These are phyloP conservation scores for Drosophila algonquin DNA, from an alignment of 2,888 invertebrate species.

Conservation along the genomic window DNA sequence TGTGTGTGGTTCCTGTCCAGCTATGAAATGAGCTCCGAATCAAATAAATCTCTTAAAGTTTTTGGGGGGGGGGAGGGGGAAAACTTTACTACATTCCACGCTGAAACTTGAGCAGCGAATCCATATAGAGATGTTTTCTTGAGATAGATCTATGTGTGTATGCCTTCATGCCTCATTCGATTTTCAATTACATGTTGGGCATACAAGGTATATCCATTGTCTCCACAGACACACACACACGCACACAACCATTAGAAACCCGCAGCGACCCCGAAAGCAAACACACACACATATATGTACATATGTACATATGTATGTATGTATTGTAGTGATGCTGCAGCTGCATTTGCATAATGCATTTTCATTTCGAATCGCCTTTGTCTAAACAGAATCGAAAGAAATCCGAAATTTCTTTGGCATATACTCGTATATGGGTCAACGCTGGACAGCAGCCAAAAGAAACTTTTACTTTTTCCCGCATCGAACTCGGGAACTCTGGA, in stretches of 20 bases:
- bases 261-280: background rate
- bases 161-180: constrained; percentile 21
- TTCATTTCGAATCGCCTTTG: constrained; percentile 39
- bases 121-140: background rate
- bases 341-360: constrained; percentile 71
- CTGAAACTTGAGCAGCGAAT: background rate
- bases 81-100: background rate
- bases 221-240: constrained; percentile 11
- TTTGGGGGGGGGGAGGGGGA: background rate
- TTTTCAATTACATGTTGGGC: constrained; percentile 30
- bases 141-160: background rate
- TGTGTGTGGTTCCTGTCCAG: constrained; percentile 14
- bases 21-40: constrained; percentile 19
- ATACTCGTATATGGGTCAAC: constrained; percentile 60
- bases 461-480: constrained; percentile 63
- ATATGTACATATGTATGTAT: background rate
- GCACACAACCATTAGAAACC: background rate
- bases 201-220: constrained; percentile 43
- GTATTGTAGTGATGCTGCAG: constrained; percentile 40
- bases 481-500: constrained; percentile 23
- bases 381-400: constrained; percentile 32
- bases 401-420: background rate
- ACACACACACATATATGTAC: background rate
- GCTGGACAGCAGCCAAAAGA: constrained; percentile 58
- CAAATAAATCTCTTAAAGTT: constrained; percentile 14